Evolutionary conservation across 1,140 invertebrate genomes (phyloP), one percentile per base, ranked within the genome.

Genomic region (Sinella curviseta): DNA sequence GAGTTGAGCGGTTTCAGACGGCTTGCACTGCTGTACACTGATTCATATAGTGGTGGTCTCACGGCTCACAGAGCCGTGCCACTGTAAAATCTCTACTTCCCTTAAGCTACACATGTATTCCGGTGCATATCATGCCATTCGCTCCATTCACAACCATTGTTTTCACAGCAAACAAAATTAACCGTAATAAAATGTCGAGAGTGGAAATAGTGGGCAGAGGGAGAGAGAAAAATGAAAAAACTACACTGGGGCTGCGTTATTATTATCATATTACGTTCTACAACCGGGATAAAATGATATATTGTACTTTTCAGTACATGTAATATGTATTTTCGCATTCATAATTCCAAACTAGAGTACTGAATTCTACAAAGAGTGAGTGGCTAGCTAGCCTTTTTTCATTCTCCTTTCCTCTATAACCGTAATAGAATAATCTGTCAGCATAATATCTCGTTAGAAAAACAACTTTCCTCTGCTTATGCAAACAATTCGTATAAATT

Each of bases 101-200:
- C 65, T 70, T 17, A 70, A 70, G 65, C 65, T 70, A 70, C 65
- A 70, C 65, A 70, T 70, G 65, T 70, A 70, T 30, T 24, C 65
- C 31, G 8, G 30, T 12, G 65, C 65, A 70, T n/a, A 30, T n/a
- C 65, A 70, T 70, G 26, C 65, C 65, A 70, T 30, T 70, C 65
- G 2, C 31, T 70, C 65, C 30, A 70, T 70, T 70, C 65, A 31
- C 74, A 75, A 33, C 77, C 74, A 74, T 81, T 86, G 85, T 85
- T 86, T 85, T 84, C 77, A 84, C 77, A 85, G 80, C 82, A 86
- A 84, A 85, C 84, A 86, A 85, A 84, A 85, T 85, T 85, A 85
- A 81, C 81, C 79, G 83, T 85, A 82, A 75, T 75, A 75, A 75
- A 75, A 83, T 83, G 82, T 83, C 82, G 84, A 83, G 31, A 70